Evolutionary conservation across 2,797 vertebrate species (phyloP), one percentile per base, ranked within the genome.

Genomic region (Lophotriccus pileatus): DNA sequence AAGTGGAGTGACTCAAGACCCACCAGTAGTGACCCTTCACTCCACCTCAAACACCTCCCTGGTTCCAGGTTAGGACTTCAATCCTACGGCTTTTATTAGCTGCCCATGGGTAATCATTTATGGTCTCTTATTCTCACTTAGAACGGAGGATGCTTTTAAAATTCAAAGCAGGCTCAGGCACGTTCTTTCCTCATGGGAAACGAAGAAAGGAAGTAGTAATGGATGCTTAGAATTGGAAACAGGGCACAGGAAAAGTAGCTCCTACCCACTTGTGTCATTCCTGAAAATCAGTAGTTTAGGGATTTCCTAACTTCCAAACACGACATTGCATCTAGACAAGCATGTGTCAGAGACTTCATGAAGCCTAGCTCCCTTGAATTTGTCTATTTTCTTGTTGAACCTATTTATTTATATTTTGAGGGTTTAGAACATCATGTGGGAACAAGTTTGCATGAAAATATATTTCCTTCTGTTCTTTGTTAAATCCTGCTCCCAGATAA

Each of bases 401-500:
- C 2, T 67, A 69, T 63, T 87, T 69, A 63, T 82, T 86, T 86
- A 19, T 46, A 55, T 75, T 87, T 84, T 37, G 39, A 13, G 52
- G 52, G 3, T 82, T 94, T 58, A 90, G 37, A 92, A 59, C 28
- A 90, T 79, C 73, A 19, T 25, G n/a, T 83, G 52, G 49, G 67
- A 87, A 90, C 0, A 17, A 83, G 22, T 82, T 95, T 59, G 60
- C n/a, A 70, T 28, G 37, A 90, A 95, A 95, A 89, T 36, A 2
- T 36, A 90, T 80, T 90, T 83, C 80, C 64, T 73, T 90, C 87
- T 89, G 28, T 87, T 79, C 41, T 73, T 73, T 90, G 90, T 89
- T 34, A 89, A 93, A 67, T 27, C 3, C 32, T 70, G 41, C 44
- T 82, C n/a, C 30, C 72, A 70, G 70, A 94, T 43, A 80, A 92